Evolutionary conservation across 1,140 invertebrate species (phyloP).

Genomic region (Dinoponera quadriceps): DNA sequence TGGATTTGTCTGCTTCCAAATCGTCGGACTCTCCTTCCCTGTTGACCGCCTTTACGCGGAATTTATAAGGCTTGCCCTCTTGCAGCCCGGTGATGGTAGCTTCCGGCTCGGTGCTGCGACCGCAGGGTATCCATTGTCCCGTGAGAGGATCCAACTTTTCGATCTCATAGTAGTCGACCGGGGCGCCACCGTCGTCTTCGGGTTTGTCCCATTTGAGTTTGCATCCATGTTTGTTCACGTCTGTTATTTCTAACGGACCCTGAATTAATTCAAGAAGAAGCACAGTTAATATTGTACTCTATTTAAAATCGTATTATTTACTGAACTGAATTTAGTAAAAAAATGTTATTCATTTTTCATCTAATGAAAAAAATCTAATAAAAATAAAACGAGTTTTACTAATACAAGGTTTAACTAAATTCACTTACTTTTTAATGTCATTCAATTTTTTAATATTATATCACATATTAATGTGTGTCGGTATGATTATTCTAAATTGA

Average conservation of each 20-base stretch:
- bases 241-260: constrained; percentile 95
- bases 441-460: background rate
- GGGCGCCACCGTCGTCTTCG: constrained; percentile 95
- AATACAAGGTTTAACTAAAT: no score
- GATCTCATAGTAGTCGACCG: constrained; percentile 98
- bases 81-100: constrained; percentile 94
- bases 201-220: constrained; percentile 97
- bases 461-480: background rate
- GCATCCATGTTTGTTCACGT: constrained; percentile 97
- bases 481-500: background rate
- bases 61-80: constrained; percentile 99
- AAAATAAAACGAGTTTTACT: no score
- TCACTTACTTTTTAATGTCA: background rate
- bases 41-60: constrained; percentile 99
- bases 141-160: constrained; percentile 98
- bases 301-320: background rate
- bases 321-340: background rate
- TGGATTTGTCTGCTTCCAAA: constrained; percentile 96
- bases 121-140: constrained; percentile 96
- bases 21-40: constrained; percentile 99
- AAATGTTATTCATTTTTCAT: background rate
- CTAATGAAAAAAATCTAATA: background rate
- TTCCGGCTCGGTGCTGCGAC: constrained; percentile 91
- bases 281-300: background rate
- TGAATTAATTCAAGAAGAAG: constrained; percentile 87